Conservation (phyloP, 1,140 invertebrate species). For the Portunus trituberculatus region DNA sequence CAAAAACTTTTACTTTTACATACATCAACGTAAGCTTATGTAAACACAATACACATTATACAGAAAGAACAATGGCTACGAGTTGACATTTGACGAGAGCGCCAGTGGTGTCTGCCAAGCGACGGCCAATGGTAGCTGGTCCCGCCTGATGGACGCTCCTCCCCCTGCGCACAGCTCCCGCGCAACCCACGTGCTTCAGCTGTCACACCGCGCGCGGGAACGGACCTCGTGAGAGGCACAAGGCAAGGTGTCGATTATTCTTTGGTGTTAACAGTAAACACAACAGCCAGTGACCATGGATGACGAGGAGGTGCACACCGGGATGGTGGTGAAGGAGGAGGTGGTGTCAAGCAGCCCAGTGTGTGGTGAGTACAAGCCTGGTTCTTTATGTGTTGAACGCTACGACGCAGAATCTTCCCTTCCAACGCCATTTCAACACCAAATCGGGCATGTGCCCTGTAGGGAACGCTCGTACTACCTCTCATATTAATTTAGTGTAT, state of each 20-base stretch:
- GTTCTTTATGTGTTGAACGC: not conserved
- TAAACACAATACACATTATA: not conserved
- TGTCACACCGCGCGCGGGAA: constrained; percentile 66
- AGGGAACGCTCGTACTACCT: not conserved
- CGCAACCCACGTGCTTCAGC: constrained; percentile 69
- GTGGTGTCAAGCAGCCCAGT: constrained; percentile 32
- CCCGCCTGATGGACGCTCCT: constrained; percentile 51
- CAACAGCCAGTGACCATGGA: not conserved
- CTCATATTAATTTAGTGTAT: not conserved
- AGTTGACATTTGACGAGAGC: constrained; percentile 50
- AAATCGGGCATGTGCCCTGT: not conserved
- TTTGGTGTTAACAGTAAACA: not conserved
- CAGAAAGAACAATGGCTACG: not conserved
- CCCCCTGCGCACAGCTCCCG: constrained; percentile 38
- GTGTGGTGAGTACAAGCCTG: constrained; percentile 40
- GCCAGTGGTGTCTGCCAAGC: not conserved
- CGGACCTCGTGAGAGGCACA: not conserved
- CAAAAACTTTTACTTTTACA: too few species aligned
- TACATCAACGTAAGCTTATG: not conserved
- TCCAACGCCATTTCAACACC: not conserved
- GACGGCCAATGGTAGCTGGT: constrained; percentile 27
- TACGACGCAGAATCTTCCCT: constrained; percentile 46
- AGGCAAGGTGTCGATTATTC: not conserved
- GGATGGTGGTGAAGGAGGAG: constrained; percentile 53
- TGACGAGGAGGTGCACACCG: not conserved